Conservation (phyloP, 2,888 invertebrate genomes). For the Caenorhabditis panamensis region DNA sequence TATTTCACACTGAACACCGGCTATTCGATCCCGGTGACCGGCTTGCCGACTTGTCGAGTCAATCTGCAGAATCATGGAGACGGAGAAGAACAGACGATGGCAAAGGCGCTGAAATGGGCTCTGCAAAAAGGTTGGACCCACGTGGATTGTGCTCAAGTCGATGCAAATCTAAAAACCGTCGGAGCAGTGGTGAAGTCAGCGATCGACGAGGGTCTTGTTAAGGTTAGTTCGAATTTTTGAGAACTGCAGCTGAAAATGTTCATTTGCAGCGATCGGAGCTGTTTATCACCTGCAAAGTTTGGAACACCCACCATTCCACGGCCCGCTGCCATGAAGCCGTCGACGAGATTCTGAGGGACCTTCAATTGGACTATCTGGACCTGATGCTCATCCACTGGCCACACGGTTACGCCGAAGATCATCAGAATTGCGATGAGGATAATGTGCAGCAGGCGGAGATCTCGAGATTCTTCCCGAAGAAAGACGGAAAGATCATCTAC, state of each 20-base stretch:
- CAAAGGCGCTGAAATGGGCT: conserved; percentile 68
- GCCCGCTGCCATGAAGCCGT: conserved; percentile 63
- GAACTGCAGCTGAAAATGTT: no score
- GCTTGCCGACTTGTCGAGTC: conserved; percentile 77
- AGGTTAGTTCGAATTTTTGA: no score
- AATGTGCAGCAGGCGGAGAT: no score
- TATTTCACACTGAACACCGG: conserved; percentile 56
- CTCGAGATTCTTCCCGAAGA: no score
- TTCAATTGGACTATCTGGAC: conserved; percentile 75
- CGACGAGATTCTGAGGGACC: conserved; percentile 55
- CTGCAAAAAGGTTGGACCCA: conserved; percentile 81
- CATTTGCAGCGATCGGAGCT: conserved; percentile 76
- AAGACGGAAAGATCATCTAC: conserved; percentile 71
- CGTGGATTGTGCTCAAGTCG: conserved; percentile 82
- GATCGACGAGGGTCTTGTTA: no score
- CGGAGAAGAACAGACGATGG: not conserved
- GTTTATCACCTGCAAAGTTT: conserved; percentile 80
- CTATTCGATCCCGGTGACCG: conserved; percentile 70
- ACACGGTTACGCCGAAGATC: conserved; percentile 78
- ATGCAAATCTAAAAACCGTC: conserved; percentile 82
- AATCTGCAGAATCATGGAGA: conserved; percentile 68
- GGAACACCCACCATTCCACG: conserved; percentile 80
- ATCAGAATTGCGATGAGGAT: no score
- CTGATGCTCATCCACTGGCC: conserved; percentile 81
- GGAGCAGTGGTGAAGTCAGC: no score